phyloP scores from a whole-genome alignment of 2,113 vertebrate genomes.

The Pelusios castaneus region DNA sequence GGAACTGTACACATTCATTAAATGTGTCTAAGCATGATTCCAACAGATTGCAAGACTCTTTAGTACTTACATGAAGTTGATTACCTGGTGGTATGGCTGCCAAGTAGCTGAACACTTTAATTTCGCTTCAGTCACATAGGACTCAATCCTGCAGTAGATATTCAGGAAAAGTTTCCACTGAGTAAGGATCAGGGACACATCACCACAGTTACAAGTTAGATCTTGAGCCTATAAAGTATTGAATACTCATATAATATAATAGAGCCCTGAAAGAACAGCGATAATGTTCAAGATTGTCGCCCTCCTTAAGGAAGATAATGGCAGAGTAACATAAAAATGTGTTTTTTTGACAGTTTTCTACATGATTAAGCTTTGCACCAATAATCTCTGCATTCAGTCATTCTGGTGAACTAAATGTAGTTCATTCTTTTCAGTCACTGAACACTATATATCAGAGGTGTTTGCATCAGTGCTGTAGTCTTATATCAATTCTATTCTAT shows the following conservation, averaged over 20 bases:
- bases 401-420: slow-evolving; percentile 22
- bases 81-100: not conserved
- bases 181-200: not conserved
- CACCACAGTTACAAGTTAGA: fast-evolving
- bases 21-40: not conserved
- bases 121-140: not conserved
- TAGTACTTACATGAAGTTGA: not conserved
- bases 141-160: not conserved
- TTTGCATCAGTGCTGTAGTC: slow-evolving; percentile 11
- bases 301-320: slow-evolving; percentile 41
- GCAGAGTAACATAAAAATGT: slow-evolving; percentile 38
- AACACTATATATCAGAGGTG: not conserved
- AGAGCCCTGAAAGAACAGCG: slow-evolving; percentile 24
- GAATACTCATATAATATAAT: not conserved
- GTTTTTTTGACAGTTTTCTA: slow-evolving; percentile 44
- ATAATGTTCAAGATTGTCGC: not conserved
- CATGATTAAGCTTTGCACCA: slow-evolving; percentile 27
- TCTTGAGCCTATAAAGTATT: not conserved
- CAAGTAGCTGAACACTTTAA: not conserved
- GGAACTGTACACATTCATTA: not conserved
- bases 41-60: not conserved
- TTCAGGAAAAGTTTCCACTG: not conserved
- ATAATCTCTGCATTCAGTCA: slow-evolving; percentile 2
- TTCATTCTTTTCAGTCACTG: slow-evolving; percentile 12
- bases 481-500: not conserved